Evolutionary conservation across 2,797 vertebrate genomes (phyloP).

Genomic region (Enteromius thamalakanensis): DNA sequence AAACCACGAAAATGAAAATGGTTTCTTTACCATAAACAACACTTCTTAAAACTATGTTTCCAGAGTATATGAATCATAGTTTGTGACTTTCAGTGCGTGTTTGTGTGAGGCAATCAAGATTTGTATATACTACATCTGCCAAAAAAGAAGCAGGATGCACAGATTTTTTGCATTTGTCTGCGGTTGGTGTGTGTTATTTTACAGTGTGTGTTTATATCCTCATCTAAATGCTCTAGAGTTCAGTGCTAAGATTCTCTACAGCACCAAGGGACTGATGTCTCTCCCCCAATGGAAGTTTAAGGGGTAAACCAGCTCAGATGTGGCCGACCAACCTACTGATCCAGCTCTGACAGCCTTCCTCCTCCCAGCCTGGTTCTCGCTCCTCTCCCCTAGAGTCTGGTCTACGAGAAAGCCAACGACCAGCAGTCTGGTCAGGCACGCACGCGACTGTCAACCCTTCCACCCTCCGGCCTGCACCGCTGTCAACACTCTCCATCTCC

Average conservation of each 20-base stretch:
- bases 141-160: conserved; percentile 19
- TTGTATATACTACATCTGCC: conserved; percentile 22
- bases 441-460: conserved; percentile 63
- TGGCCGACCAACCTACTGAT: conserved; percentile 72
- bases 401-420: conserved; percentile 68
- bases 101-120: conserved; percentile 22
- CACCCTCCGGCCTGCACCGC: conserved; percentile 61
- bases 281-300: conserved; percentile 58
- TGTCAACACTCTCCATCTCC: conserved; percentile 58
- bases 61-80: conserved; percentile 2
- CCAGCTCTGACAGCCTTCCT: conserved; percentile 74
- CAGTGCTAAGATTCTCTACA: conserved; percentile 51
- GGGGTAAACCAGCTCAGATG: conserved; percentile 68
- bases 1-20: not conserved
- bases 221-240: conserved; percentile 48
- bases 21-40: not conserved
- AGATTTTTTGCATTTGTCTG: conserved; percentile 39
- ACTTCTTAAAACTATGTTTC: not conserved
- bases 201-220: conserved; percentile 34
- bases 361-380: conserved; percentile 57
- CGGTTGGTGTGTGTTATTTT: conserved; percentile 16
- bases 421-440: conserved; percentile 63
- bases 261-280: conserved; percentile 50
- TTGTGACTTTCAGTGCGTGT: conserved; percentile 24
- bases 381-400: conserved; percentile 63